Evolutionary conservation across 1,140 invertebrate genomes (phyloP), one percentile per base, ranked within the genome.

Genomic region (Leptopilina clavipes): DNA sequence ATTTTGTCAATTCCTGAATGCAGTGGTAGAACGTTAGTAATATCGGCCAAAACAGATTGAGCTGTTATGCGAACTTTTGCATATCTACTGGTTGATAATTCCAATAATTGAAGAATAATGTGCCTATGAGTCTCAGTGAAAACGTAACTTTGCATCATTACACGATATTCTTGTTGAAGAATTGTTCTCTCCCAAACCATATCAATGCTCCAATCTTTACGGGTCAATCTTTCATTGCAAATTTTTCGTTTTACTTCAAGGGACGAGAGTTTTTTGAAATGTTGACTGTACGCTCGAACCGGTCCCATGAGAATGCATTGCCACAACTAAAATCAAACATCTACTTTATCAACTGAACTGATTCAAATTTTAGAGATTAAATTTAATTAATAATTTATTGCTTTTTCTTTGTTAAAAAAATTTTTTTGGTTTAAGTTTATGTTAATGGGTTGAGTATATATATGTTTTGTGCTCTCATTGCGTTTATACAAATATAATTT

Each of bases 161-260:
- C 86, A n/a, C 94, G 85, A 56, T 93, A 91, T 83, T 94, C 93
- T 76, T 96, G 95, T 79, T 95, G 95, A n/a, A 37, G 95, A 82
- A 71, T 92, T 88, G 12, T 93, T 91, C 70, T 93, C 87, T 76
- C 95, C 93, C 17, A 95, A 90, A 44, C 95, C 87, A 25, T 95
- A 82, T n/a, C 91, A 88, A 74, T 94, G 89, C 18, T 95, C 89
- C 82, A 94, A 92, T 31, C 90, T 90, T 76, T 94, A 40, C 92
- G 90, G 19, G 93, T 84, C 40, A 94, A 83, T 85, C 92, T 92
- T 81, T 95, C 93, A 81, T 94, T 93, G 5, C 94, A 86, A 3
- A 92, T 87, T 83, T 88, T 91, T 79, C 95, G 95, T 1, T 92
- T 88, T 22, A 92, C 78, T 73, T 92, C 90, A 79, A 93, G 94